Base-by-base conservation (phyloP, 1,140 invertebrate genomes). In the Neodiprion virginianus region DNA sequence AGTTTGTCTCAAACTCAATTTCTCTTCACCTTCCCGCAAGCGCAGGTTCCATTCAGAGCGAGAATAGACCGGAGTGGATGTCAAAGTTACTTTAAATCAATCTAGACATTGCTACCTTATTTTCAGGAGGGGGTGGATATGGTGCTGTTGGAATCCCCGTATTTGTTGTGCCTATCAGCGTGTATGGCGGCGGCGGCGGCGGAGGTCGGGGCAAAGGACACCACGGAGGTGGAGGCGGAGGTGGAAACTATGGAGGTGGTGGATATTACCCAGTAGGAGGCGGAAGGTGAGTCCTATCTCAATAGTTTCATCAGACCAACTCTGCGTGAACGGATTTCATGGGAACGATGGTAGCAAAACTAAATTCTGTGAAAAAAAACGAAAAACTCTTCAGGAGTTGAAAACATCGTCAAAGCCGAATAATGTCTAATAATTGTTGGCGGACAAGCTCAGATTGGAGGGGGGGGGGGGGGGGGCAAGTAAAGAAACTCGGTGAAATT, bases 91-190 rank as follows among this genome's bases (percentile, higher is more conserved):
- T 40, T 5, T 40, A 40, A 40, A 40, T 40, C 5, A 40, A 40
- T 40, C 28, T 40, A 40, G 28, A 40, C 5, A 40, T 40, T 40
- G 28, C 28, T 3, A 40, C 28, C 28, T 40, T 40, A 61, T 61
- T 61, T 61, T 61, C n/a, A 61, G 53, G 53, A 61, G 53, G 53
- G 4, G n/a, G 11, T 8, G 53, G 53, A 61, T 17, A 47, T 61
- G 72, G 11, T 10, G 14, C 61, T 14, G 76, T 67, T 69, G 73
- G 77, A 21, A 65, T 80, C 65, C 80, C 79, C 67, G 74, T 82
- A 12, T 72, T 79, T 69, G 74, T 83, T 14, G 73, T 81, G 48
- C 79, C 79, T 48, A 75, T 81, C 40, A 11, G 53, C 28, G 28
- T 40, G 28, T 40, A 40, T 40, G 28, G 28, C 71, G 70, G 75